A percentile compares a stretch with the other conserved stretches of the same genome.
These are phyloP conservation scores for Boloria selene DNA, from an alignment of 2,888 invertebrate genomes.

Conservation along the genomic window DNA sequence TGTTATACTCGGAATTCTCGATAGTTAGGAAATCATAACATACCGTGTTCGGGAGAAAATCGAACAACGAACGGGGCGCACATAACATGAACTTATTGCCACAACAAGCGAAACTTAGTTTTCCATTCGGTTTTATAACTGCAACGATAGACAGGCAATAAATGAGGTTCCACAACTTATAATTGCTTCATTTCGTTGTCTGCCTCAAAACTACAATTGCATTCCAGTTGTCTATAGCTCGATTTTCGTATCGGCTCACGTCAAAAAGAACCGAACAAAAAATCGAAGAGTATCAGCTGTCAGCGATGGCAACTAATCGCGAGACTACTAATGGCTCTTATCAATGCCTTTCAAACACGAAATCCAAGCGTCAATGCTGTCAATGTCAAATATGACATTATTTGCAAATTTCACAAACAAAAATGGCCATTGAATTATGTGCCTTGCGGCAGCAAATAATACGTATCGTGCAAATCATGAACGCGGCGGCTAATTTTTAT, in stretches of 20 bases:
- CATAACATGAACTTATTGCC: constrained; percentile 54
- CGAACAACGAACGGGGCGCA: constrained; percentile 30
- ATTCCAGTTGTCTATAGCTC: constrained; percentile 56
- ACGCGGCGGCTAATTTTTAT: constrained; percentile 41
- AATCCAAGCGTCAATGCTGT: constrained; percentile 52
- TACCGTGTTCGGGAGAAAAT: constrained; percentile 16
- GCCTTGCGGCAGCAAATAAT: constrained; percentile 40
- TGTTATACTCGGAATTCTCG: constrained; percentile 6
- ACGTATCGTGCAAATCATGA: constrained; percentile 27
- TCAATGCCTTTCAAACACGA: constrained; percentile 51
- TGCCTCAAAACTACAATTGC: constrained; percentile 56
- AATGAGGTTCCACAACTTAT: constrained; percentile 78
- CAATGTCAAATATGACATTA: constrained; percentile 51
- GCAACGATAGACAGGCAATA: constrained; percentile 78
- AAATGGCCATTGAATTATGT: constrained; percentile 47
- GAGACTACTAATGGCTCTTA: constrained; percentile 46
- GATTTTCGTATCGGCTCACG: constrained; percentile 46
- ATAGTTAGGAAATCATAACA: constrained; percentile 1
- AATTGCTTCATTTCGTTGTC: constrained; percentile 79
- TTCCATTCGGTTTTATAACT: constrained; percentile 73
- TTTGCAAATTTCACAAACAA: constrained; percentile 42
- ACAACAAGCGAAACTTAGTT: constrained; percentile 67
- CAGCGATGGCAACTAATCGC: constrained; percentile 50
- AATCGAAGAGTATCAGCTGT: constrained; percentile 48
- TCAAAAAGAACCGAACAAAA: constrained; percentile 46